Conservation (phyloP, 1,140 invertebrate genomes). For the Tetranychus cinnabarinus region DNA sequence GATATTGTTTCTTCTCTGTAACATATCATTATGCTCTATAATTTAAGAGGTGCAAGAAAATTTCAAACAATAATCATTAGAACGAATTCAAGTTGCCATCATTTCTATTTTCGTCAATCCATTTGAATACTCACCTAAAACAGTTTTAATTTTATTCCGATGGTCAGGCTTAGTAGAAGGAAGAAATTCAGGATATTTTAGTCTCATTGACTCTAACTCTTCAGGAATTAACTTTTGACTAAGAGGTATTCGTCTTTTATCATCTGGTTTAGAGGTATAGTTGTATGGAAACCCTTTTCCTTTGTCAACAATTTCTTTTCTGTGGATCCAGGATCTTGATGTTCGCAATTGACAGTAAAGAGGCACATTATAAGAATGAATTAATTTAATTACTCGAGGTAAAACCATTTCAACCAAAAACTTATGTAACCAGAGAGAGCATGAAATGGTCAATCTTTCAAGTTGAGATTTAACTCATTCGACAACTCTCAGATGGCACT, state of each 20-base stretch:
- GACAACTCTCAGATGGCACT: too few relatives aligned
- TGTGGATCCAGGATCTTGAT: too few relatives aligned
- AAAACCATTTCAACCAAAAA: too few relatives aligned
- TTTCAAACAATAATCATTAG: too few relatives aligned
- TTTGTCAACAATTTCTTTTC: not conserved
- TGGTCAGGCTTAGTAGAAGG: not conserved
- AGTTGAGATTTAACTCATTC: too few relatives aligned
- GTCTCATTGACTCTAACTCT: not conserved
- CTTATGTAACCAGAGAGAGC: too few relatives aligned
- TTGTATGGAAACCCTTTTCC: not conserved
- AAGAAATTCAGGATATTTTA: not conserved
- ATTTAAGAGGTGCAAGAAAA: not conserved
- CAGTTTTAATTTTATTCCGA: not conserved
- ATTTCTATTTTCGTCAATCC: not conserved
- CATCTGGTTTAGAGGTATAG: not conserved
- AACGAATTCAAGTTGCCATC: too few relatives aligned
- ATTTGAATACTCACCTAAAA: not conserved
- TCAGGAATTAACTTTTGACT: not conserved
- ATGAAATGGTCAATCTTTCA: too few relatives aligned
- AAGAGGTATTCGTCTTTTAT: not conserved
- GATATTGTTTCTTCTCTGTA: slow-evolving; percentile 50
- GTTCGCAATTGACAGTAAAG: too few relatives aligned
- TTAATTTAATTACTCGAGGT: too few relatives aligned
- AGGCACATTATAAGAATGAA: too few relatives aligned
- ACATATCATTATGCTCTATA: slow-evolving; percentile 65